A percentile compares a stretch with the other conserved stretches of the same genome.
These are phyloP conservation scores for Vipera latastei DNA, from an alignment of 2,797 vertebrate genomes.

Conservation along the genomic window DNA sequence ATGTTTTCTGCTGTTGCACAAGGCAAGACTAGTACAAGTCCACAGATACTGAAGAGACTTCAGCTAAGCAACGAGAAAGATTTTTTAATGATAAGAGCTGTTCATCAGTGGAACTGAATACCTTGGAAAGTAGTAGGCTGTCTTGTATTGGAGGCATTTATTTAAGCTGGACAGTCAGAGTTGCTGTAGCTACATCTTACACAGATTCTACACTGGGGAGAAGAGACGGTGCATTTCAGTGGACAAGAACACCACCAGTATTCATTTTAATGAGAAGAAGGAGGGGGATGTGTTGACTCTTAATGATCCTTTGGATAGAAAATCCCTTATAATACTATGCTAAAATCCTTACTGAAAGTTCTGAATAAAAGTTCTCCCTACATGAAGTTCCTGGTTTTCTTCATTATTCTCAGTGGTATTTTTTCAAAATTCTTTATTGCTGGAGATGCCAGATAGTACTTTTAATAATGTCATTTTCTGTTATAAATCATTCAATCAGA, in stretches of 20 bases:
- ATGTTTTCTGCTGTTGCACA: neutral
- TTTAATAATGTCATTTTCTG: neutral
- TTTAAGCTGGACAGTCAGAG: neutral
- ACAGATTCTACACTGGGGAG: neutral
- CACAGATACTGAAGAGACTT: neutral
- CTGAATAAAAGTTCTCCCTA: neutral
- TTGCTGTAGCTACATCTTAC: neutral
- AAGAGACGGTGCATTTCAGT: neutral
- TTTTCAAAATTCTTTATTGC: neutral
- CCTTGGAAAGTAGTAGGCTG: neutral
- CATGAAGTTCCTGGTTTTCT: neutral
- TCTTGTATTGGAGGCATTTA: neutral
- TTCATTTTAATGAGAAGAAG: neutral
- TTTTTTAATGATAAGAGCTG: neutral
- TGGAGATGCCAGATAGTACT: neutral
- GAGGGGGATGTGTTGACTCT: neutral
- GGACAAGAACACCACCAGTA: neutral
- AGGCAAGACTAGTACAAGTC: neutral
- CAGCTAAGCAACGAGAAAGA: neutral
- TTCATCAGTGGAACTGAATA: neutral
- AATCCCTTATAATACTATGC: neutral
- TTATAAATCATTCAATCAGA: neutral
- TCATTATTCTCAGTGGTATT: neutral
- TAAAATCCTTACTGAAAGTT: neutral
- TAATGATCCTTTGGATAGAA: neutral